Percentiles rank a stretch among this genome's conserved stretches.
Evolutionary conservation across 2,113 vertebrate species (phyloP).

Genomic region (Cyprinodon tularosa): DNA sequence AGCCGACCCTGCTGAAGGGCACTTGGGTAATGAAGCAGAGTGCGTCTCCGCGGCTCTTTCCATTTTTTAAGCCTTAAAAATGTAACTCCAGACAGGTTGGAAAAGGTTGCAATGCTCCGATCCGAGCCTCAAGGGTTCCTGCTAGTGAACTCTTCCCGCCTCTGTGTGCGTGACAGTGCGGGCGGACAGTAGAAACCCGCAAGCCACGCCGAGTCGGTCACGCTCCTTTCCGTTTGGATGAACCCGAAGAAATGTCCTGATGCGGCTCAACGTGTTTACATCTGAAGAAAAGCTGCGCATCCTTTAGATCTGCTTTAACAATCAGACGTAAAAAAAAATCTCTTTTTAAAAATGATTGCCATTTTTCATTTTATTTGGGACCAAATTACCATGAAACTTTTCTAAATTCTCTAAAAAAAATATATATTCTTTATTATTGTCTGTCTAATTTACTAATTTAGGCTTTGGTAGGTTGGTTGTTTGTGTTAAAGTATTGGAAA

Average conservation of each 20-base stretch:
- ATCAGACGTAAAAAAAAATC: background rate
- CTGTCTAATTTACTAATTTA: no score
- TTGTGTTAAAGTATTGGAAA: no score
- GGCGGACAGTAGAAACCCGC: conserved; percentile 37
- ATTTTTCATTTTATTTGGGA: no score
- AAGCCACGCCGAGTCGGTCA: conserved; percentile 39
- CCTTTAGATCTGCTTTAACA: conserved; percentile 1
- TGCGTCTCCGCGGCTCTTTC: conserved; percentile 24
- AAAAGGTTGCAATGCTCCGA: conserved; percentile 26
- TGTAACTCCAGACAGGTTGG: conserved; percentile 44
- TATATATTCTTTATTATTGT: no score
- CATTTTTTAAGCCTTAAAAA: conserved; percentile 18
- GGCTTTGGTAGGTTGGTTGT: no score
- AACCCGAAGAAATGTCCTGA: conserved; percentile 59
- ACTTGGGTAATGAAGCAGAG: conserved; percentile 31
- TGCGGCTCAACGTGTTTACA: conserved; percentile 25
- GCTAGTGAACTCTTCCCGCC: conserved; percentile 9
- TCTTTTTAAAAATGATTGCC: no score
- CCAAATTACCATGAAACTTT: no score
- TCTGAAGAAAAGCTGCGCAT: background rate
- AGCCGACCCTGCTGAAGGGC: conserved; percentile 42
- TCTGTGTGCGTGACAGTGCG: background rate
- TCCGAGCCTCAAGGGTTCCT: conserved; percentile 33
- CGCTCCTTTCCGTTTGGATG: conserved; percentile 44
- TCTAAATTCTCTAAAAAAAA: no score